Evolutionary conservation across 1,140 invertebrate genomes (phyloP).

Genomic region (Physella acuta): DNA sequence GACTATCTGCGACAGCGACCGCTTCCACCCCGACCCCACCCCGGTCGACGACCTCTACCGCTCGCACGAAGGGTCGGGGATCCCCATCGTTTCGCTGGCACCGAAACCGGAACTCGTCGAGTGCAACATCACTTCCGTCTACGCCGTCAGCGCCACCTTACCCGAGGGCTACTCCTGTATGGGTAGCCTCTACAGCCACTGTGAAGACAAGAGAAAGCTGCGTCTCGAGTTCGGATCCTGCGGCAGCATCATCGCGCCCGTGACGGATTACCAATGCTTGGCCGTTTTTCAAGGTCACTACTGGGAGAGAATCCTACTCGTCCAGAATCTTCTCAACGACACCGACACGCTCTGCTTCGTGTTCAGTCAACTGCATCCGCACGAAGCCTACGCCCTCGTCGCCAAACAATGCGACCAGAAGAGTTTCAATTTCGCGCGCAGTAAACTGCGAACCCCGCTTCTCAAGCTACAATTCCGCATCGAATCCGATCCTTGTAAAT

Average conservation of each 20-base stretch:
- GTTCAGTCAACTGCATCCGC: conserved; percentile 32
- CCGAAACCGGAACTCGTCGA: conserved; percentile 7
- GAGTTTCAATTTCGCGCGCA: conserved; percentile 32
- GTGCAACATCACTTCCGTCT: conserved; percentile 34
- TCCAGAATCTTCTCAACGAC: conserved; percentile 33
- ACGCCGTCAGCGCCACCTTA: conserved; percentile 33
- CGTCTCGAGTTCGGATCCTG: conserved; percentile 34
- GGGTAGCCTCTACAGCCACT: conserved; percentile 36
- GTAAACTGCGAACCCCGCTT: conserved; percentile 28
- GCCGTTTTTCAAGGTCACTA: conserved; percentile 34
- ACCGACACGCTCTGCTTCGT: conserved; percentile 32
- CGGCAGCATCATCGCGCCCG: not conserved
- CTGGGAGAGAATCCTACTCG: conserved; percentile 38
- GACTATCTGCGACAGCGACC: conserved; percentile 27
- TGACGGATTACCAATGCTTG: conserved; percentile 35
- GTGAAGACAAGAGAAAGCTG: conserved; percentile 30
- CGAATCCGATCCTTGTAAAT: conserved; percentile 30
- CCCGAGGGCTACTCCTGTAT: conserved; percentile 31
- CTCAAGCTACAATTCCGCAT: conserved; percentile 20
- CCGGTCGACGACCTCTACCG: conserved; percentile 40
- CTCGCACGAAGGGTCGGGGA: conserved; percentile 32
- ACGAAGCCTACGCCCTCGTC: conserved; percentile 30
- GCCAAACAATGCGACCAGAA: conserved; percentile 39
- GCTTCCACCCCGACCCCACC: conserved; percentile 33
- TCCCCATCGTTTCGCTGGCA: conserved; percentile 32